Evolutionary conservation across 1,140 invertebrate species (phyloP).

Genomic region (Maconellicoccus hirsutus): DNA sequence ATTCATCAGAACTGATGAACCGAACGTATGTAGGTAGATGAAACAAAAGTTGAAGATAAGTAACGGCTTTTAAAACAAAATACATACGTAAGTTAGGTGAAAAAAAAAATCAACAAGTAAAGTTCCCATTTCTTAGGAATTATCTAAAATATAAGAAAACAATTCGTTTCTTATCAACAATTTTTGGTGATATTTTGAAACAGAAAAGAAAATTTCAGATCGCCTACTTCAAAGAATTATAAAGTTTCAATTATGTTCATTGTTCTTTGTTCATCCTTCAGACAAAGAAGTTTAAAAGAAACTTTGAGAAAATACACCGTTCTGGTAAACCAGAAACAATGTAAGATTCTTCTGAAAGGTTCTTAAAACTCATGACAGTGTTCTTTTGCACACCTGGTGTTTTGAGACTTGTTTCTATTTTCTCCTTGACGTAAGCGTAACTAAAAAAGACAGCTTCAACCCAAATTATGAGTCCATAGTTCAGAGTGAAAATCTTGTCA

Average conservation of each 20-base stretch:
- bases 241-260: neutral
- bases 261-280: neutral
- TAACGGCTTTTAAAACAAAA: no score
- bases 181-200: neutral
- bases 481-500: neutral
- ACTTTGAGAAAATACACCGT: neutral
- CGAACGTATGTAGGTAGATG: no score
- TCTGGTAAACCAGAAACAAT: conserved; percentile 9
- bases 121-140: neutral
- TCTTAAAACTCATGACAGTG: conserved; percentile 15
- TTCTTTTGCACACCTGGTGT: conserved; percentile 14
- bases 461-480: conserved; percentile 9
- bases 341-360: conserved; percentile 13
- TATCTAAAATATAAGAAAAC: neutral
- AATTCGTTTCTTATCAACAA: conserved; percentile 3
- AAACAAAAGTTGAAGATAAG: no score
- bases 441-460: conserved; percentile 1
- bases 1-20: no score
- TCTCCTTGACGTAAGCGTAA: neutral
- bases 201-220: neutral
- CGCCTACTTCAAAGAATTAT: conserved; percentile 1
- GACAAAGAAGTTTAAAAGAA: conserved; percentile 2
- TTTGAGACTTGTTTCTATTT: conserved; percentile 9
- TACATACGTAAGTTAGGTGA: no score
- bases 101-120: neutral